These are phyloP conservation scores for Protaetia brevitarsis DNA, from an alignment of 1,140 invertebrate genomes.

Conservation along the genomic window DNA sequence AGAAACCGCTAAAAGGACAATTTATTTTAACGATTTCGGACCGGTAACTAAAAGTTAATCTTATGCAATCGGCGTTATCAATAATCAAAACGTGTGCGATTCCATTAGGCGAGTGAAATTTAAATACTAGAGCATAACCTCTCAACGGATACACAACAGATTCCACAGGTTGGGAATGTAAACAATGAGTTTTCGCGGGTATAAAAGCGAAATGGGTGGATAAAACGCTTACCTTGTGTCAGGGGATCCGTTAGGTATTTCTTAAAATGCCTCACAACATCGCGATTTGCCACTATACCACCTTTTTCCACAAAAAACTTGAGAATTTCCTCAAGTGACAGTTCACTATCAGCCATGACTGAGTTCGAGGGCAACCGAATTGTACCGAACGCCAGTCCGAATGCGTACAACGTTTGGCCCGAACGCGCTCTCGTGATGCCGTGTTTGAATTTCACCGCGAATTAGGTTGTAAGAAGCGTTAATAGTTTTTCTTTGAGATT, in stretches of 20 bases:
- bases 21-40: too few relatives aligned
- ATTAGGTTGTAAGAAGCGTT: neutral
- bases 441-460: neutral
- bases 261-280: slow-evolving; percentile 86
- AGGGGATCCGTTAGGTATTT: slow-evolving; percentile 75
- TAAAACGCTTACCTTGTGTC: slow-evolving; percentile 63
- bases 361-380: neutral
- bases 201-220: neutral
- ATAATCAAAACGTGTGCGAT: too few relatives aligned
- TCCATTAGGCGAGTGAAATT: neutral
- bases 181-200: slow-evolving; percentile 35
- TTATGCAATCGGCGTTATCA: too few relatives aligned
- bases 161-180: slow-evolving; percentile 34
- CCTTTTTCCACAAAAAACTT: slow-evolving; percentile 79
- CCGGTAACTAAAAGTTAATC: too few relatives aligned
- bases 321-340: slow-evolving; percentile 78
- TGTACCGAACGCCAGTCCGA: neutral
- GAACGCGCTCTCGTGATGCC: neutral
- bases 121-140: slow-evolving; percentile 22
- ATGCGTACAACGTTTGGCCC: neutral
- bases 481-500: neutral
- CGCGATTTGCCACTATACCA: slow-evolving; percentile 81
- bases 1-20: too few relatives aligned
- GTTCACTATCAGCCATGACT: slow-evolving; percentile 67
- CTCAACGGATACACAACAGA: neutral